phyloP scores from a whole-genome alignment of 2,888 invertebrate species.

The Rhodophaea formosa region DNA sequence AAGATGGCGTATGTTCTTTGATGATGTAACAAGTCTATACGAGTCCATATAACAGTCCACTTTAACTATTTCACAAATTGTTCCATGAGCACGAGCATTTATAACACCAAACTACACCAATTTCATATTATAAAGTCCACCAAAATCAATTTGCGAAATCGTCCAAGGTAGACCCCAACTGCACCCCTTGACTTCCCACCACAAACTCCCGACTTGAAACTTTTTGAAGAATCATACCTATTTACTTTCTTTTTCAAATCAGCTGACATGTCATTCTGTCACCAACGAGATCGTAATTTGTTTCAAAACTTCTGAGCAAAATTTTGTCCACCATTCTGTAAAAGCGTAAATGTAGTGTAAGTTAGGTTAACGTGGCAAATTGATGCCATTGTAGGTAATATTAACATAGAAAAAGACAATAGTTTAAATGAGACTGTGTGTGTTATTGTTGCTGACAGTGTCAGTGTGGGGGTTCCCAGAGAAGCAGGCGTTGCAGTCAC shows the following conservation, averaged over 20 bases:
- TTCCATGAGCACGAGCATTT: too few species aligned
- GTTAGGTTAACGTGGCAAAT: constrained; percentile 41
- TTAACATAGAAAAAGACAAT: constrained; percentile 38
- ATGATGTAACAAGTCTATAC: too few species aligned
- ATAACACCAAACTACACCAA: too few species aligned
- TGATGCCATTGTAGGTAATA: constrained; percentile 40
- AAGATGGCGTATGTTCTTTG: too few species aligned
- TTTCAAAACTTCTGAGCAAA: constrained; percentile 41
- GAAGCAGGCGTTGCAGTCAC: constrained; percentile 37
- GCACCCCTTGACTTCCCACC: too few species aligned
- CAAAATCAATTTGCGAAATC: too few species aligned
- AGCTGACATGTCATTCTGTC: constrained; percentile 42
- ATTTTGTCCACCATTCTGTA: constrained; percentile 50
- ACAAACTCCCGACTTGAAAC: too few species aligned
- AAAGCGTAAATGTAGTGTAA: constrained; percentile 36
- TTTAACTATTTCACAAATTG: too few species aligned
- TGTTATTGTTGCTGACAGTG: constrained; percentile 53
- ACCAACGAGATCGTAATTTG: constrained; percentile 58
- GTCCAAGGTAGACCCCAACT: too few species aligned
- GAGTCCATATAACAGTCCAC: too few species aligned
- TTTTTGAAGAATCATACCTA: too few species aligned
- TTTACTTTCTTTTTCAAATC: constrained; percentile 33
- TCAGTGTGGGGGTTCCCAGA: constrained; percentile 61
- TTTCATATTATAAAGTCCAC: too few species aligned
- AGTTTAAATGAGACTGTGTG: constrained; percentile 60